Percentiles rank a stretch among this genome's conserved stretches.
Conservation (phyloP, 2,797 vertebrate species). For the Potorous gilbertii region DNA sequence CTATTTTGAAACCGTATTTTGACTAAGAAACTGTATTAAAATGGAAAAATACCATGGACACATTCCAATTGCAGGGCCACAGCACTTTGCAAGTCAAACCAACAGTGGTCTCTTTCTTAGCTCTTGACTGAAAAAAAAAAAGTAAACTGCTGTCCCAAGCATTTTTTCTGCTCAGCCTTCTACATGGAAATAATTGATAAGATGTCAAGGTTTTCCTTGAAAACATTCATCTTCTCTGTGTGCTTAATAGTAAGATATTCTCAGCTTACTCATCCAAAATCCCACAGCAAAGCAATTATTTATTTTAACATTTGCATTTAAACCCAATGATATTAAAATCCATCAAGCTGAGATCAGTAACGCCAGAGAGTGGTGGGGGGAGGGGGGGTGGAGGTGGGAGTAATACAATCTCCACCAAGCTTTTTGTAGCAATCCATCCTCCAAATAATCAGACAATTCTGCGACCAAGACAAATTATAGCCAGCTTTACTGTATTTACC, state of each 20-base stretch:
- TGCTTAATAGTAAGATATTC: constrained; percentile 74
- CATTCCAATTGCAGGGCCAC: not conserved
- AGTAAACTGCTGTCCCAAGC: constrained; percentile 67
- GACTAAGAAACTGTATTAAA: not conserved
- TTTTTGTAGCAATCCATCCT: constrained; percentile 67
- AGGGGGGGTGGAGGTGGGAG: not conserved
- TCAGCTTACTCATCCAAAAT: constrained; percentile 66
- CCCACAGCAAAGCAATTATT: constrained; percentile 74
- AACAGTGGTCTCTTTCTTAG: constrained; percentile 40
- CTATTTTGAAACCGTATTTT: not conserved
- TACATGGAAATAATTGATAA: constrained; percentile 78
- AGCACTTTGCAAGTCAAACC: not conserved
- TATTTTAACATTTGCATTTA: constrained; percentile 82
- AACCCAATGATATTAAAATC: constrained; percentile 79
- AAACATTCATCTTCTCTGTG: constrained; percentile 66
- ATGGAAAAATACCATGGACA: not conserved
- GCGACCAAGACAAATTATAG: constrained; percentile 52
- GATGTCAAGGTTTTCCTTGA: constrained; percentile 70
- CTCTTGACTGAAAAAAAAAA: constrained; percentile 57
- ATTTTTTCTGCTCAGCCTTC: constrained; percentile 70
- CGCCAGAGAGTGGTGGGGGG: constrained; percentile 45
- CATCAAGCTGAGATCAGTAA: constrained; percentile 68
- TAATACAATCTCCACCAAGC: constrained; percentile 40
- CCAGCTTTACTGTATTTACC: constrained; percentile 66
- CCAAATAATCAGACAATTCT: constrained; percentile 69